A percentile compares a stretch with the other conserved stretches of the same genome.
phyloP scores from a whole-genome alignment of 2,888 invertebrate species.

The Mantis religiosa region DNA sequence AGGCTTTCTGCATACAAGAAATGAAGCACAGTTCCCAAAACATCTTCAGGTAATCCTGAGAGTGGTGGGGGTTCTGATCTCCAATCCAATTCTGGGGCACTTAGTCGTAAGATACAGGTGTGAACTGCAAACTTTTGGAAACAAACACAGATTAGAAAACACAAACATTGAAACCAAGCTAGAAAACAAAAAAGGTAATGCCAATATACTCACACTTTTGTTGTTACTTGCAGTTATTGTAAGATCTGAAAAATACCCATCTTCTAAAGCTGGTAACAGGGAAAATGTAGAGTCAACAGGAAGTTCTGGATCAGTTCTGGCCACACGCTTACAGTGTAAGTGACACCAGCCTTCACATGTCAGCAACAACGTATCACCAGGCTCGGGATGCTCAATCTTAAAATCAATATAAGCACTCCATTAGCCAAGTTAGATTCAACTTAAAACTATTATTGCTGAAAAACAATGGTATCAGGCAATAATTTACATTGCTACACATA shows the following conservation, averaged over 20 bases:
- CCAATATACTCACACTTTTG: constrained; percentile 36
- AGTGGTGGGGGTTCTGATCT: constrained; percentile 52
- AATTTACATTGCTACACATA: too few relatives aligned
- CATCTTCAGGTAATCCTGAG: constrained; percentile 55
- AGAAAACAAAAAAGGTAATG: neutral
- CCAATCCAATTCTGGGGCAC: constrained; percentile 56
- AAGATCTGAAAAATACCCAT: constrained; percentile 62
- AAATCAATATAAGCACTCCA: constrained; percentile 26
- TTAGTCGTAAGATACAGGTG: constrained; percentile 53
- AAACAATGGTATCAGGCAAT: too few relatives aligned
- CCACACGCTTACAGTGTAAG: constrained; percentile 56
- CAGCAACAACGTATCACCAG: constrained; percentile 52
- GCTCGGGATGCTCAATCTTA: constrained; percentile 50
- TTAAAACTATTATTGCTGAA: too few relatives aligned
- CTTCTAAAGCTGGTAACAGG: constrained; percentile 60
- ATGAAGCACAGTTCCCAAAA: constrained; percentile 57
- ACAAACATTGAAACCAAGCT: neutral
- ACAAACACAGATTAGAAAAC: constrained; percentile 27
- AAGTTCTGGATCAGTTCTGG: constrained; percentile 45
- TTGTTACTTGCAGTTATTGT: constrained; percentile 50
- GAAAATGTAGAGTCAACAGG: constrained; percentile 55
- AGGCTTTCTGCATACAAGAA: constrained; percentile 63
- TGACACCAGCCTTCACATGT: constrained; percentile 61
- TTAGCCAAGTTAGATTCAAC: too few relatives aligned
- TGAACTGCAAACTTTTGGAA: constrained; percentile 51